Percentiles rank a stretch among this genome's conserved stretches.
phyloP scores from a whole-genome alignment of 2,797 vertebrate species.

The Todus mexicanus region DNA sequence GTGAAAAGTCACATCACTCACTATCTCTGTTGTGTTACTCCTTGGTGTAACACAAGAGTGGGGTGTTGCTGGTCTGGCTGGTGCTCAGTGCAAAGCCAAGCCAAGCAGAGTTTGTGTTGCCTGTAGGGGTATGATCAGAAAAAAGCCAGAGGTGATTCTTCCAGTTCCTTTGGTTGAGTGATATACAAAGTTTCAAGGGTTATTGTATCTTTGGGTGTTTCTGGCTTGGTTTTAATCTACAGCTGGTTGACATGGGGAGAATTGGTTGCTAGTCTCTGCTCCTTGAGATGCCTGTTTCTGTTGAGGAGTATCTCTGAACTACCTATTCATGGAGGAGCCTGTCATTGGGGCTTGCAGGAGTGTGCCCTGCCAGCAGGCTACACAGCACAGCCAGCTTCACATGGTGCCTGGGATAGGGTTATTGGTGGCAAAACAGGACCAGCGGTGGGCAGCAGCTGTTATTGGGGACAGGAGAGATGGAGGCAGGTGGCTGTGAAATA shows the following conservation, averaged over 20 bases:
- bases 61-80: neutral
- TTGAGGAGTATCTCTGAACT: neutral
- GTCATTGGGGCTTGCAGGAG: neutral
- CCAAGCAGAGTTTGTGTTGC: neutral
- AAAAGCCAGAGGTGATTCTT: neutral
- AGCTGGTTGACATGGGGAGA: neutral
- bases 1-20: fast-evolving
- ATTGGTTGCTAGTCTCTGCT: neutral
- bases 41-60: neutral
- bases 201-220: neutral
- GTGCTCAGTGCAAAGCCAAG: neutral
- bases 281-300: neutral
- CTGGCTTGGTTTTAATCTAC: neutral
- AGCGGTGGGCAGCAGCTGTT: neutral
- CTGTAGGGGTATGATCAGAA: neutral
- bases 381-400: neutral
- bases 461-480: neutral
- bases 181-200: neutral
- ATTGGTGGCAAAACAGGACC: neutral
- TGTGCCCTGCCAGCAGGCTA: fast-evolving
- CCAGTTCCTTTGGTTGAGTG: neutral
- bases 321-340: neutral
- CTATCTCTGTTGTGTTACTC: neutral
- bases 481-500: neutral
- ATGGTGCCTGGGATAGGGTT: neutral